Percentiles rank a stretch among this genome's conserved stretches.
Evolutionary conservation across 2,797 vertebrate species (phyloP).

Genomic region (Tapera naevia): DNA sequence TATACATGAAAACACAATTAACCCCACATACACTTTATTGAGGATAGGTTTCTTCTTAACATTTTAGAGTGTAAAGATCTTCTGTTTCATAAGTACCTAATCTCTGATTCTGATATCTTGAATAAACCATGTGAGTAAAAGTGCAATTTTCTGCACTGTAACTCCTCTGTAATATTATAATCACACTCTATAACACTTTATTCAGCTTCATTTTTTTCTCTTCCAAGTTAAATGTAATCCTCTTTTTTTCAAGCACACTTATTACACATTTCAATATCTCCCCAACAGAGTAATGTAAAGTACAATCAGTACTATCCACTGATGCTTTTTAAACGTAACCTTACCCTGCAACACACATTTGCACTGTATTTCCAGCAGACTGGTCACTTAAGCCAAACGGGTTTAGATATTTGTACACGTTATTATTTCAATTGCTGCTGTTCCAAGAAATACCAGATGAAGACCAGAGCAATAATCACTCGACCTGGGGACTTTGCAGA

Average conservation of each 20-base stretch:
- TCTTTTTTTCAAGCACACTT: neutral
- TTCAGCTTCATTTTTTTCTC: neutral
- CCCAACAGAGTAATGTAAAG: neutral
- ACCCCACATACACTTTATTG: neutral
- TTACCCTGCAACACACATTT: neutral
- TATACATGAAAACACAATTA: too few species aligned
- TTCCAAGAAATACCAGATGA: neutral
- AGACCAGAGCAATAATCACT: neutral
- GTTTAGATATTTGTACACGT: neutral
- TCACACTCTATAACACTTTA: neutral
- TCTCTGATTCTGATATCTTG: neutral
- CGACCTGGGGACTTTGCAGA: neutral
- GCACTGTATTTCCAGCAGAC: neutral
- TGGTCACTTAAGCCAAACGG: neutral
- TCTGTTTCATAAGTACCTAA: neutral
- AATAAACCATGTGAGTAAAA: neutral
- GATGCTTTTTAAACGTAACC: neutral
- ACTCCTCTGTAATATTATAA: neutral
- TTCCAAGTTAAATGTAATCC: neutral
- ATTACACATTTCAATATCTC: neutral
- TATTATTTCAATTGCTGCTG: neutral
- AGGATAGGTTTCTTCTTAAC: neutral
- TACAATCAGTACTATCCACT: neutral
- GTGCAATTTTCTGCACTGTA: neutral
- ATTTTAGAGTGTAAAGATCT: neutral